Percentiles rank a stretch among this genome's conserved stretches.
These are phyloP conservation scores for Blastobasis lacticolella DNA, from an alignment of 2,888 invertebrate genomes.

Conservation along the genomic window DNA sequence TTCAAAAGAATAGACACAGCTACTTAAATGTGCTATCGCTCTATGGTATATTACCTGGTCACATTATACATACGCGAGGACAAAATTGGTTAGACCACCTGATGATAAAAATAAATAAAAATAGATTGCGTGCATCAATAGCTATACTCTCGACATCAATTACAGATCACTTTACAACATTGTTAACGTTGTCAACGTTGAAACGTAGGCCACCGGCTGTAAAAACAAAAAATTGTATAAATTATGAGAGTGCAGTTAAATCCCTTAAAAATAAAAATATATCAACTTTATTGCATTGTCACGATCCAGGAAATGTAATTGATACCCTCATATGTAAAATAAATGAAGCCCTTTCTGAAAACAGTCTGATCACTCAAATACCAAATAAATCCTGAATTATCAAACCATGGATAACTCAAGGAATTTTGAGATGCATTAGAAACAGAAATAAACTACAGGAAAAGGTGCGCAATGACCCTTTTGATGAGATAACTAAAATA, in stretches of 20 bases:
- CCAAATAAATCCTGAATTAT: background rate
- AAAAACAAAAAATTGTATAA: background rate
- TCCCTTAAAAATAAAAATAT: background rate
- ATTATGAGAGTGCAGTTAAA: conserved; percentile 2
- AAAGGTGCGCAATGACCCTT: background rate
- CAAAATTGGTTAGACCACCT: conserved; percentile 10
- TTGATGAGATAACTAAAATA: conserved; percentile 2
- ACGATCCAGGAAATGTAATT: conserved; percentile 3
- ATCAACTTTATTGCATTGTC: background rate
- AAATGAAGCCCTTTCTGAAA: conserved; percentile 1
- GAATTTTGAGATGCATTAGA: background rate
- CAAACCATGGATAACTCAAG: background rate
- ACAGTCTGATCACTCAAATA: background rate
- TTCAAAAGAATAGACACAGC: conserved; percentile 1
- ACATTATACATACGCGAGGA: conserved; percentile 7
- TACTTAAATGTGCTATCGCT: conserved; percentile 8
- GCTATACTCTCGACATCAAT: conserved; percentile 6
- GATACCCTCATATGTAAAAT: conserved; percentile 1
- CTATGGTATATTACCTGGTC: conserved; percentile 6
- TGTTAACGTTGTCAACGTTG: background rate
- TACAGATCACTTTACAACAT: conserved; percentile 5
- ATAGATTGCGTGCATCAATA: background rate
- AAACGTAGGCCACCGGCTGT: background rate
- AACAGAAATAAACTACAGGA: background rate
- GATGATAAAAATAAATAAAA: background rate